A percentile compares a stretch with the other conserved stretches of the same genome.
These are phyloP conservation scores for Sapayoa aenigma DNA, from an alignment of 2,113 vertebrate species.

Conservation along the genomic window DNA sequence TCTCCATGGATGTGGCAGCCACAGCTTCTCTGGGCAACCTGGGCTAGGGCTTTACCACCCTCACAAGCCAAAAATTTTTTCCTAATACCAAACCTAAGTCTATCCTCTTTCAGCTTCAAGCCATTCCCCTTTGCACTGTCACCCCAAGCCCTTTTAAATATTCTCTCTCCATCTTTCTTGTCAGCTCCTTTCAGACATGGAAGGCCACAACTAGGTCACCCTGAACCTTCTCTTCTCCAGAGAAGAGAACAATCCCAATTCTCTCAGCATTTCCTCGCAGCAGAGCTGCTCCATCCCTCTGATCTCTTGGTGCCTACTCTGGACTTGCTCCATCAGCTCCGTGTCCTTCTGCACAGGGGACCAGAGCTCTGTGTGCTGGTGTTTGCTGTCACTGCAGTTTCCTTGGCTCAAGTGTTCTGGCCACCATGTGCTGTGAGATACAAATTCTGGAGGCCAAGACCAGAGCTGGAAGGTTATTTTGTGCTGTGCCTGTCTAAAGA, in stretches of 20 bases:
- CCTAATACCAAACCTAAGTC: not conserved
- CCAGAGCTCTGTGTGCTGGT: not conserved
- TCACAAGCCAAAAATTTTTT: not conserved
- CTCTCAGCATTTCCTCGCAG: not conserved
- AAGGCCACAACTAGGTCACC: not conserved
- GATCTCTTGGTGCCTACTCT: not conserved
- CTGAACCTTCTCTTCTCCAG: not conserved
- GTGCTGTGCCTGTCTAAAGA: not conserved
- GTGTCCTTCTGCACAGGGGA: not conserved
- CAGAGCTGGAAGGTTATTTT: not conserved
- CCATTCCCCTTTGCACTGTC: not conserved
- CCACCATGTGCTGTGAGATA: not conserved
- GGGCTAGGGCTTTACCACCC: not conserved
- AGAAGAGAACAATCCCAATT: not conserved
- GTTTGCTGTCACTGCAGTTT: not conserved
- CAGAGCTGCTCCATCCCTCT: not conserved
- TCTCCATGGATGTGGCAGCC: not conserved
- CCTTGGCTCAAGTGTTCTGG: not conserved
- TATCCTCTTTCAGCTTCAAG: not conserved
- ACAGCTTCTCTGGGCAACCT: not conserved
- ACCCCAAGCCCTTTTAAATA: not conserved
- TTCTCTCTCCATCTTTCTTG: not conserved
- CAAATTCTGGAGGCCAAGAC: not conserved
- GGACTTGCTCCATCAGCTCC: not conserved
- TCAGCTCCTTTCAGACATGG: not conserved